Evolutionary conservation across 1,140 invertebrate genomes (phyloP).

Genomic region (Tenebrio molitor): DNA sequence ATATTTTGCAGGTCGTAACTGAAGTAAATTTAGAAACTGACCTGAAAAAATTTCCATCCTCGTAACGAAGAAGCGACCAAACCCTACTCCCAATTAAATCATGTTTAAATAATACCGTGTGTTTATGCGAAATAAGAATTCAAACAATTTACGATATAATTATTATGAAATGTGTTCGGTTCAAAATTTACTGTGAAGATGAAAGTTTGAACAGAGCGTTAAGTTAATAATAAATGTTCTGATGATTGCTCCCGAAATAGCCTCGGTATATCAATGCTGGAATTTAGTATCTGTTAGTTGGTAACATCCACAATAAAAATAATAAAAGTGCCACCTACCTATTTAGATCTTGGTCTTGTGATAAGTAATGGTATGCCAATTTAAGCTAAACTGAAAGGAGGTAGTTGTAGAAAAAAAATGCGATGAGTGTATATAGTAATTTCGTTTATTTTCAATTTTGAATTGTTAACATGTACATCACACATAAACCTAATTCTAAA

Average conservation of each 20-base stretch:
- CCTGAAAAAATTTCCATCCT: slow-evolving; percentile 15
- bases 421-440: slow-evolving; percentile 58
- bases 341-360: slow-evolving; percentile 52
- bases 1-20: background rate
- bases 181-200: slow-evolving; percentile 18
- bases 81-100: no score
- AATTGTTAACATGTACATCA: slow-evolving; percentile 67
- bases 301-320: slow-evolving; percentile 50
- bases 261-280: slow-evolving; percentile 51
- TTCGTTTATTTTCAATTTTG: slow-evolving; percentile 67
- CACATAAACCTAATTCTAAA: slow-evolving; percentile 65
- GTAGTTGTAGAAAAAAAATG: slow-evolving; percentile 53
- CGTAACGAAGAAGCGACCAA: background rate
- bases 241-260: slow-evolving; percentile 32
- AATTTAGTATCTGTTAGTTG: slow-evolving; percentile 64
- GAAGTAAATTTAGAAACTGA: slow-evolving; percentile 17
- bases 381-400: slow-evolving; percentile 54
- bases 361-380: slow-evolving; percentile 55
- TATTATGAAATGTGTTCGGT: slow-evolving; percentile 20
- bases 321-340: slow-evolving; percentile 63
- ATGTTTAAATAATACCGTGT: no score
- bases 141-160: slow-evolving; percentile 27
- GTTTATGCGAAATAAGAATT: slow-evolving; percentile 15
- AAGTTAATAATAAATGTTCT: slow-evolving; percentile 38
- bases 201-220: slow-evolving; percentile 21